phyloP scores from a whole-genome alignment of 2,113 vertebrate species.

The Apus apus region DNA sequence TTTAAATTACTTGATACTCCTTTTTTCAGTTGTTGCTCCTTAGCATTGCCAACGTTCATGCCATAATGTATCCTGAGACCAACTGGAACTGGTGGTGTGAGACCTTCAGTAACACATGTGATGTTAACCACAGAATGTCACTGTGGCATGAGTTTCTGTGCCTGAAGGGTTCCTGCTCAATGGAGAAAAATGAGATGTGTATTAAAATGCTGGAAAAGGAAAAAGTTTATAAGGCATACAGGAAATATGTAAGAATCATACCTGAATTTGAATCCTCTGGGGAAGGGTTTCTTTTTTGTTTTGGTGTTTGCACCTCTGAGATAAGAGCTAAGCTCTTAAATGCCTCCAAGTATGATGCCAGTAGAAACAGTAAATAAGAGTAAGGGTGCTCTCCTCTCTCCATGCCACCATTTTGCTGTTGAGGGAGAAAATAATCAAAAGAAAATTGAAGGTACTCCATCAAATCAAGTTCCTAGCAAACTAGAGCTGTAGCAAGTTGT shows the following conservation, averaged over 20 bases:
- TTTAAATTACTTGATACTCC: neutral
- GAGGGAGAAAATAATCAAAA: neutral
- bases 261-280: neutral
- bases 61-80: neutral
- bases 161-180: neutral
- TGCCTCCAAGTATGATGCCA: neutral
- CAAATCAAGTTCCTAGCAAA: conserved; percentile 41
- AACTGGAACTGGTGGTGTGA: neutral
- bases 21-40: neutral
- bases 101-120: neutral
- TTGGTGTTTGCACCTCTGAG: neutral
- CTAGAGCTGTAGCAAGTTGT: conserved; percentile 61
- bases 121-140: neutral
- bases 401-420: neutral
- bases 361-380: neutral
- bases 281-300: neutral
- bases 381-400: neutral
- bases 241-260: rapidly evolving
- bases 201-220: neutral
- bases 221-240: neutral
- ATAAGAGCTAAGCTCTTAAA: neutral
- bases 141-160: neutral
- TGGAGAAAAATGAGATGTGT: neutral
- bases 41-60: neutral
- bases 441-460: conserved; percentile 6